Evolutionary conservation across 2,888 invertebrate species (phyloP).

Genomic region (Nephrotoma flavescens): DNA sequence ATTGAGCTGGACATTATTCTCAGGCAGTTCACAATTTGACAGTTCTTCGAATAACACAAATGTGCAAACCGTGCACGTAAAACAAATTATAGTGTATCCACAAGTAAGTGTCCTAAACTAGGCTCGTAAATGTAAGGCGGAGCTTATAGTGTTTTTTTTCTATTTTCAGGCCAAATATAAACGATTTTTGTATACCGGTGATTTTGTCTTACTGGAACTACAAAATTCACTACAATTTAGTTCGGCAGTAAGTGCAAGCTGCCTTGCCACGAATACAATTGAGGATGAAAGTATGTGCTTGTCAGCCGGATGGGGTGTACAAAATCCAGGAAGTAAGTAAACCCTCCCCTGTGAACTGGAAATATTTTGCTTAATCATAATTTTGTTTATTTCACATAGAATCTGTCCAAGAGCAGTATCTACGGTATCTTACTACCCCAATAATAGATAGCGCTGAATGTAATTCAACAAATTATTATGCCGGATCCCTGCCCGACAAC

Average conservation of each 20-base stretch:
- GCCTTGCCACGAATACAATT: constrained; percentile 35
- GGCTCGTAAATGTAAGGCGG: background rate
- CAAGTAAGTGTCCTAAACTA: constrained; percentile 26
- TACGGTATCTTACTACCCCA: constrained; percentile 15
- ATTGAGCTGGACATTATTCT: constrained; percentile 13
- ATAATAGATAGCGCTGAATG: constrained; percentile 38
- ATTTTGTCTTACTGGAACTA: constrained; percentile 41
- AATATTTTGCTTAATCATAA: background rate
- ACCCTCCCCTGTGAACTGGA: background rate
- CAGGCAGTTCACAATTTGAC: constrained; percentile 9
- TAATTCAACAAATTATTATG: constrained; percentile 45
- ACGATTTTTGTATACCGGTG: constrained; percentile 40
- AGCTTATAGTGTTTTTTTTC: background rate
- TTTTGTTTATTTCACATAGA: background rate
- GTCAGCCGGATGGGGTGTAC: constrained; percentile 37
- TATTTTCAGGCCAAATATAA: constrained; percentile 35
- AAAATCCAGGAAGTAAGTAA: background rate
- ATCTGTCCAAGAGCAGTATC: background rate
- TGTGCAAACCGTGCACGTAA: constrained; percentile 19
- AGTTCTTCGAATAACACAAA: constrained; percentile 7
- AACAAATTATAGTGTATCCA: constrained; percentile 37
- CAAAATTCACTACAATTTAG: constrained; percentile 35
- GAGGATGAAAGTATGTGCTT: constrained; percentile 39
- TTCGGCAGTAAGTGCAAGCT: constrained; percentile 39
- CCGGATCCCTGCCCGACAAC: constrained; percentile 38